Conservation (phyloP, 37 sponge, comb jelly and placozoan genomes). For the Crambe crambe region DNA sequence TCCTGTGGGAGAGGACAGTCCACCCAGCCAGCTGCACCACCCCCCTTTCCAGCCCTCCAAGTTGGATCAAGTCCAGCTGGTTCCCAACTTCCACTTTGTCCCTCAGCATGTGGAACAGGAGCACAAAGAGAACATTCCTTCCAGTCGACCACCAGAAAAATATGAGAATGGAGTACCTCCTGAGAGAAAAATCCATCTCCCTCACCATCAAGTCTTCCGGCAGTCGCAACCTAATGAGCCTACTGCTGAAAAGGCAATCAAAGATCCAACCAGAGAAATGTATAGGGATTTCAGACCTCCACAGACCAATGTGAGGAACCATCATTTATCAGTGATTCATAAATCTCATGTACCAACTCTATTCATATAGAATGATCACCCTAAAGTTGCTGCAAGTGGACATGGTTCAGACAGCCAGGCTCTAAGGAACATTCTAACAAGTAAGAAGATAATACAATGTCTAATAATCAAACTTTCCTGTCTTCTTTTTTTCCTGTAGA, state of each 20-base stretch:
- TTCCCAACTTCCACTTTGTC: background rate
- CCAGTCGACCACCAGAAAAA: background rate
- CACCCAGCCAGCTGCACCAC: background rate
- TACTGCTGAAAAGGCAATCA: background rate
- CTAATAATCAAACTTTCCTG: too few relatives aligned
- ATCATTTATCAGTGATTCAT: background rate
- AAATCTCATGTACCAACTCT: background rate
- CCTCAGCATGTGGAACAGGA: background rate
- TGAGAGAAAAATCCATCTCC: background rate
- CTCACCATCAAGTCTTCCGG: background rate
- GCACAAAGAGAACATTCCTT: background rate
- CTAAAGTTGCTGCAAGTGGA: background rate
- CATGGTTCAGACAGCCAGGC: background rate
- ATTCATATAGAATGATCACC: background rate
- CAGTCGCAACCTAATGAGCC: background rate
- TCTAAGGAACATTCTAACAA: constrained; percentile 6
- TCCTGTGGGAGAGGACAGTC: background rate
- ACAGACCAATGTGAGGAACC: background rate
- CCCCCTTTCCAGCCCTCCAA: background rate
- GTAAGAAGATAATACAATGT: too few relatives aligned
- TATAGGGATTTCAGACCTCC: background rate
- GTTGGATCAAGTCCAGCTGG: background rate
- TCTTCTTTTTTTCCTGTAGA: constrained; percentile 23
- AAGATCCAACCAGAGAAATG: background rate
- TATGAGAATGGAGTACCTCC: background rate